These are phyloP conservation scores for Drosophila macrothrix DNA, from an alignment of 2,888 invertebrate species.

Conservation along the genomic window DNA sequence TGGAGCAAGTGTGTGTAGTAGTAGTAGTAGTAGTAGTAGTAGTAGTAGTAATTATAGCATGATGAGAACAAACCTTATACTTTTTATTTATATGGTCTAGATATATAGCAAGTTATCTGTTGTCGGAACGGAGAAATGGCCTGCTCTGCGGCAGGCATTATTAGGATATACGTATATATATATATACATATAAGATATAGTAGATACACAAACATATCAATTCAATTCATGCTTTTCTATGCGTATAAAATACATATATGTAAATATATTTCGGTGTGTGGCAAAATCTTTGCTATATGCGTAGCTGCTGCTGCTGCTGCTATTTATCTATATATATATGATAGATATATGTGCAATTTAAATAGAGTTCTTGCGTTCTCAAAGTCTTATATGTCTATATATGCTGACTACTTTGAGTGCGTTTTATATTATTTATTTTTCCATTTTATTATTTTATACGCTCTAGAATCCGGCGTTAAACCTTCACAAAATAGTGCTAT, in stretches of 20 bases:
- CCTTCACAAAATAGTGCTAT: slow-evolving; percentile 74
- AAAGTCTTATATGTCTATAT: slow-evolving; percentile 50
- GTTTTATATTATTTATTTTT: slow-evolving; percentile 29
- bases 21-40: slow-evolving; percentile 63
- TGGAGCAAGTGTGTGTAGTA: slow-evolving; percentile 71
- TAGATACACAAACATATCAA: slow-evolving; percentile 42
- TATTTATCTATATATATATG: slow-evolving; percentile 32
- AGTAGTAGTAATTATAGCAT: slow-evolving; percentile 66
- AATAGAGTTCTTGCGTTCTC: slow-evolving; percentile 54
- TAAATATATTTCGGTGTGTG: slow-evolving; percentile 32
- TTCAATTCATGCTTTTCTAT: slow-evolving; percentile 40
- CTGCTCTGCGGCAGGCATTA: slow-evolving; percentile 51
- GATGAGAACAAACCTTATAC: slow-evolving; percentile 70
- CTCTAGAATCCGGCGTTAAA: slow-evolving; percentile 72
- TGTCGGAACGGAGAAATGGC: slow-evolving; percentile 51
- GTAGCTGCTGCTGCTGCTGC: slow-evolving; percentile 44
- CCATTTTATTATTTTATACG: slow-evolving; percentile 43
- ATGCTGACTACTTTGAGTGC: slow-evolving; percentile 68
- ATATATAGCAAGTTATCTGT: slow-evolving; percentile 28
- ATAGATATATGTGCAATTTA: slow-evolving; percentile 46
- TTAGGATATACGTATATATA: slow-evolving; percentile 1
- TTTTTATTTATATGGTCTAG: slow-evolving; percentile 37
- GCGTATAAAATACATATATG: slow-evolving; percentile 26
- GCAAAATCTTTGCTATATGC: slow-evolving; percentile 59
- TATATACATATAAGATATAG: slow-evolving; percentile 35